A percentile compares a stretch with the other conserved stretches of the same genome.
phyloP scores from a whole-genome alignment of 2,888 invertebrate species.

The Stenodera caucasica region DNA sequence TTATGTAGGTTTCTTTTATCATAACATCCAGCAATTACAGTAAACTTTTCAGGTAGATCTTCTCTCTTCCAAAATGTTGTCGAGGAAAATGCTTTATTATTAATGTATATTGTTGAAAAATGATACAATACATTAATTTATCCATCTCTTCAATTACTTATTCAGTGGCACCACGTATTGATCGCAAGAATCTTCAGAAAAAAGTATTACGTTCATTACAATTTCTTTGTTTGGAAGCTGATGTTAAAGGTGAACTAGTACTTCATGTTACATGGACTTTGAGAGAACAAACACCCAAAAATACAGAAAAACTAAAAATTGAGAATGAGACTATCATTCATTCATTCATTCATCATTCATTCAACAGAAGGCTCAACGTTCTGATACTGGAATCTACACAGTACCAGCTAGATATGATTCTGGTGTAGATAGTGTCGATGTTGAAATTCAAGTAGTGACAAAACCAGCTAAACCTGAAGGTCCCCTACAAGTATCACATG shows the following conservation, averaged over 20 bases:
- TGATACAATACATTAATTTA: too few species aligned
- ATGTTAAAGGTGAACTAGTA: conserved; percentile 93
- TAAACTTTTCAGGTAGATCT: too few species aligned
- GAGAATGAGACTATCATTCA: conserved; percentile 91
- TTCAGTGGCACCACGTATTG: conserved; percentile 94
- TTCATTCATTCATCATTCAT: too few species aligned
- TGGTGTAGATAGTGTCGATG: conserved; percentile 85
- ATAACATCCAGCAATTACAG: too few species aligned
- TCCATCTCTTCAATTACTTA: too few species aligned
- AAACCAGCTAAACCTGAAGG: conserved; percentile 93
- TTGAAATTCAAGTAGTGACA: conserved; percentile 81
- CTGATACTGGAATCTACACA: conserved; percentile 85
- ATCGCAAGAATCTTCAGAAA: conserved; percentile 89
- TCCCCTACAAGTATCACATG: conserved; percentile 88
- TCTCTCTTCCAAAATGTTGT: too few species aligned
- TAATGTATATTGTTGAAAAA: too few species aligned
- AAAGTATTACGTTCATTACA: conserved; percentile 87
- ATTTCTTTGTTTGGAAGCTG: conserved; percentile 85
- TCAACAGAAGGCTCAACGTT: conserved; percentile 77
- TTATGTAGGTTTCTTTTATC: too few species aligned
- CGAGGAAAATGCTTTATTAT: too few species aligned
- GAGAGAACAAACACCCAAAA: conserved; percentile 69
- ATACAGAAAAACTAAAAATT: conserved; percentile 76
- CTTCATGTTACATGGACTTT: conserved; percentile 91
- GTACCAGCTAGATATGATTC: conserved; percentile 93